Evolutionary conservation across 2,888 invertebrate genomes (phyloP).

Genomic region (Agonopterix heracliana): DNA sequence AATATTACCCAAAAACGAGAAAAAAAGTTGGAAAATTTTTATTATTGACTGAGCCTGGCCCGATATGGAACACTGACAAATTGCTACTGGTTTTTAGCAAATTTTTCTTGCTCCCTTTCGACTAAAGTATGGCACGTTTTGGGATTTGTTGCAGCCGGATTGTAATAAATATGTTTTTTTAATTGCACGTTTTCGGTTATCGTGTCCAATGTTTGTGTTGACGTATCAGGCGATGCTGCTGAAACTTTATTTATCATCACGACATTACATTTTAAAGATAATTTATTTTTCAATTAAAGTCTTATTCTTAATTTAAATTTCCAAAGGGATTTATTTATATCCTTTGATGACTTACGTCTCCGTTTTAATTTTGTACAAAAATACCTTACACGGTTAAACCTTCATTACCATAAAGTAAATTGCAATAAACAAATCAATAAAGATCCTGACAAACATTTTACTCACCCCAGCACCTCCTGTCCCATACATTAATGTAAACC

Average conservation of each 20-base stretch:
- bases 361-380: conserved; percentile 5
- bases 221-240: conserved; percentile 35
- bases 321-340: not conserved
- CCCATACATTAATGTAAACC: conserved; percentile 37
- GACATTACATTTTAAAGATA: conserved; percentile 6
- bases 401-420: conserved; percentile 37
- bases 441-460: conserved; percentile 19
- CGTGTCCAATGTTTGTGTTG: conserved; percentile 32
- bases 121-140: conserved; percentile 31
- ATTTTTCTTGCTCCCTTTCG: conserved; percentile 41
- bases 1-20: conserved; percentile 59
- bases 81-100: conserved; percentile 57
- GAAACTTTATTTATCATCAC: conserved; percentile 8
- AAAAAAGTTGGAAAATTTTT: conserved; percentile 56
- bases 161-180: conserved; percentile 38
- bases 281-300: conserved; percentile 7
- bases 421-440: conserved; percentile 35
- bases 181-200: conserved; percentile 38
- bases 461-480: conserved; percentile 20
- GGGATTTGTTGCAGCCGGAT: conserved; percentile 31
- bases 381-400: conserved; percentile 5
- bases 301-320: conserved; percentile 9
- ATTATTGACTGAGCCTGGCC: conserved; percentile 63
- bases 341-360: conserved; percentile 6
- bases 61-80: conserved; percentile 67